Base-by-base conservation (phyloP, 2,797 vertebrate species). In the Tamandua tetradactyla region DNA sequence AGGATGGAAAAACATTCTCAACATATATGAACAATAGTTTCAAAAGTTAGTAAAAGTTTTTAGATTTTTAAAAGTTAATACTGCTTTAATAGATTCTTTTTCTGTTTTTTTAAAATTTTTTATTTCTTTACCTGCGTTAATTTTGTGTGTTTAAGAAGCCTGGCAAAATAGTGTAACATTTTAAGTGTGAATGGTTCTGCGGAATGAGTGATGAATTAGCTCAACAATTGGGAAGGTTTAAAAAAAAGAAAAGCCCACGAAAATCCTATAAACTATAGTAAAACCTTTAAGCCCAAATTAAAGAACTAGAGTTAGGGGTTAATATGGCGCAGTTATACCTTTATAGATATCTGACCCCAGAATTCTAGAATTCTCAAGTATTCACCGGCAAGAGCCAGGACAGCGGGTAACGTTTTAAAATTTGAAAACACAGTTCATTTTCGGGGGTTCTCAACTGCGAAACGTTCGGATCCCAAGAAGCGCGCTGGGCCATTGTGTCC, bases 261-360 rank as follows among this genome's bases (percentile, higher is more conserved):
- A 95, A 87, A 47, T 52, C 22, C 27, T 42, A n/a, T n/a, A 88
- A 75, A 81, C 40, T 5, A 4, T 0, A 37, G 47, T n/a, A 55
- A 93, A 76, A 57, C 32, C 27, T 87, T 71, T 37, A 17, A 64
- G 61, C n/a, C 62, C 18, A 62, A 37, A 59, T 68, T 20, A 5
- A 72, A 87, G 92, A 72, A 32, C 47, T 37, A 0, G 72, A 52
- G 59, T 22, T 74, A 40, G n/a, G 68, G 72, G 61, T 55, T 90
- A 95, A 96, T 69, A 94, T 94, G 97, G 96, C 94, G 94, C 23
- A 75, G 95, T 76, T 91, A 64, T 1, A 93, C 88, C 84, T 94
- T 93, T 75, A 55, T 14, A 57, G 75, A 71, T 55, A 25, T 81
- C 64, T 2, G 71, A 66, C 25, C 75, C 40, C 66, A 64, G 40